Evolutionary conservation across 2,113 vertebrate species (phyloP).

Genomic region (Nesoenas mayeri): DNA sequence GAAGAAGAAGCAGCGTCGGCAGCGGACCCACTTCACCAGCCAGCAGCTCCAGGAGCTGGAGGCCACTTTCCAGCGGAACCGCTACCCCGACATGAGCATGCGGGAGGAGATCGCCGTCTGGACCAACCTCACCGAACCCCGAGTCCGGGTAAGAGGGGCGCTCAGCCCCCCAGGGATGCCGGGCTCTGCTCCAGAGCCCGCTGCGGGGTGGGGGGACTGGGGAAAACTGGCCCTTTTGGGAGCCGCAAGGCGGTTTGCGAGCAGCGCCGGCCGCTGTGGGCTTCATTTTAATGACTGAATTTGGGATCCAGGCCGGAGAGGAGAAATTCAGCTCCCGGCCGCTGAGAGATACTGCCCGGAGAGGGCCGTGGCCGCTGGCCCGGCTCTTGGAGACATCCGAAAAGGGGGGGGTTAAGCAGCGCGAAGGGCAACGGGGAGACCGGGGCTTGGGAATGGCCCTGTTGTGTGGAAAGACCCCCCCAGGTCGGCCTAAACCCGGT

Average conservation of each 20-base stretch:
- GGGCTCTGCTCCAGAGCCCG: too few species aligned
- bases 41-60: constrained; percentile 98
- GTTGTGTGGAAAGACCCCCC: neutral
- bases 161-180: neutral
- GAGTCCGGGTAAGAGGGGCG: constrained; percentile 88
- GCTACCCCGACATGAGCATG: constrained; percentile 98
- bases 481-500: neutral
- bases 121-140: constrained; percentile 98
- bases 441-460: neutral
- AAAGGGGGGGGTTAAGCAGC: neutral
- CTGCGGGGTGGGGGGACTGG: neutral
- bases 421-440: neutral
- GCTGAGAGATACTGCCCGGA: neutral
- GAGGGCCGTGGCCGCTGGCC: neutral
- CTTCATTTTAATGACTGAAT: neutral
- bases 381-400: neutral
- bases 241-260: accelerated
- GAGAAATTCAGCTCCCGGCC: neutral
- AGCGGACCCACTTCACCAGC: constrained; percentile 97
- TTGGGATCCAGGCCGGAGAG: too few species aligned
- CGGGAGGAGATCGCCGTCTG: constrained; percentile 98
- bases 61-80: constrained; percentile 97
- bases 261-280: neutral
- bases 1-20: constrained; percentile 95
- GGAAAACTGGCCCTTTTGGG: neutral